Percentiles rank a stretch among this genome's conserved stretches.
Evolutionary conservation across 2,888 invertebrate genomes (phyloP).

Genomic region (Hipparchia semele): DNA sequence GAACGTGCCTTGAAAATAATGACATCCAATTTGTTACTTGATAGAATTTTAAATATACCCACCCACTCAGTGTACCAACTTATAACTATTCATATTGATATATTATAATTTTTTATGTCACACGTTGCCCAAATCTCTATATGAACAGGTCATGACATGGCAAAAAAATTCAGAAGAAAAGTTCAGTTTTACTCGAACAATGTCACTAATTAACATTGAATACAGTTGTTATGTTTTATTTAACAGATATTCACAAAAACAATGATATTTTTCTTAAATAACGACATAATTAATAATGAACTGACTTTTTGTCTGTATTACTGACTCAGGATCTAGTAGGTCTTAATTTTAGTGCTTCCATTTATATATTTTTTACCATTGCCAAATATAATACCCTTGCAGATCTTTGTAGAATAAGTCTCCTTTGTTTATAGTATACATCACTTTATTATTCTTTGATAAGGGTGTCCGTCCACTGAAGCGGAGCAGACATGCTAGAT

Average conservation of each 20-base stretch:
- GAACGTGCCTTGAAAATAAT: constrained; percentile 43
- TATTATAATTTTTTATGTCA: not conserved
- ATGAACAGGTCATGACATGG: not conserved
- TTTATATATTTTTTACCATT: constrained; percentile 52
- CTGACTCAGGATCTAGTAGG: constrained; percentile 38
- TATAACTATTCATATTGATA: no score
- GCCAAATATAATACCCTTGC: constrained; percentile 56
- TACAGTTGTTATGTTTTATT: no score
- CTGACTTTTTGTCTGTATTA: constrained; percentile 4
- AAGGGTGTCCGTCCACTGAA: no score
- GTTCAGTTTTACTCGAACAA: not conserved
- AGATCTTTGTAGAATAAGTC: constrained; percentile 42
- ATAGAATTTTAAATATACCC: constrained; percentile 13
- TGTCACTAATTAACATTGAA: not conserved
- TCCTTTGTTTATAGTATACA: constrained; percentile 54
- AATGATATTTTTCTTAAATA: constrained; percentile 1
- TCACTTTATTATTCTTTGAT: constrained; percentile 24
- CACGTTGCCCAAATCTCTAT: not conserved
- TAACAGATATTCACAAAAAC: not conserved
- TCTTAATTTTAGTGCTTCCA: constrained; percentile 65
- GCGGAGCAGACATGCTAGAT: no score
- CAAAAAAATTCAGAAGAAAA: no score
- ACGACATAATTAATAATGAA: not conserved
- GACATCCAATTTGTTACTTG: constrained; percentile 9
- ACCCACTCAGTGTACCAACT: no score